Evolutionary conservation across 2,113 vertebrate species (phyloP).

Genomic region (Ciconia boyciana): DNA sequence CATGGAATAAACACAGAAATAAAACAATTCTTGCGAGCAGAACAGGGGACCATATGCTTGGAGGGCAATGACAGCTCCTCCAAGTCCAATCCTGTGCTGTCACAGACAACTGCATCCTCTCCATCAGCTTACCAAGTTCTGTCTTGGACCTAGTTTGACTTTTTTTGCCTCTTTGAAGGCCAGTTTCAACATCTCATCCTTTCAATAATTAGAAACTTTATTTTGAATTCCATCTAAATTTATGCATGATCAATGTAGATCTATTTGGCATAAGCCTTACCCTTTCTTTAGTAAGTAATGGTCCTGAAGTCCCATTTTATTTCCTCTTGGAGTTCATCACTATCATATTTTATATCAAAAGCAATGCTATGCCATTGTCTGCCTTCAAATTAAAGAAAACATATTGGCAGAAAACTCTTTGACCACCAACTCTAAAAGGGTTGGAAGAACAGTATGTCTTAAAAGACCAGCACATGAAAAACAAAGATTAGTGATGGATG

Average conservation of each 20-base stretch:
- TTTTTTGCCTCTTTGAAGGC: neutral
- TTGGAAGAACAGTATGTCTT: neutral
- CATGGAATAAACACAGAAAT: neutral
- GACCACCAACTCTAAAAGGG: neutral
- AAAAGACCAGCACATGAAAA: neutral
- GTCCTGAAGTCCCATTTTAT: neutral
- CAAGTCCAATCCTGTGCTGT: neutral
- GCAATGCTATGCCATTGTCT: neutral
- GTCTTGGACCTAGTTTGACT: neutral
- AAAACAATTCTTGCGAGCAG: neutral
- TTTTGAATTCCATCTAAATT: conserved; percentile 12
- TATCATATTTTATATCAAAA: neutral
- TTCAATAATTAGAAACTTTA: neutral
- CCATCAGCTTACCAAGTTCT: neutral
- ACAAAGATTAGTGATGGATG: neutral
- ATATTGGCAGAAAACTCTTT: neutral
- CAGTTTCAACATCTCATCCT: neutral
- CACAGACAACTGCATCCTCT: neutral
- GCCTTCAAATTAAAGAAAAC: neutral
- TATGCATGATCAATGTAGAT: neutral
- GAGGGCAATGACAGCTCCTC: neutral
- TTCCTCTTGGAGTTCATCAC: neutral
- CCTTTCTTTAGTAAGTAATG: neutral
- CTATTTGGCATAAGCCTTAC: neutral
- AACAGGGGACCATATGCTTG: neutral